Percentiles rank a stretch among this genome's conserved stretches.
Conservation (phyloP, 2,888 invertebrate species). For the Phyllotreta cruciferae region DNA sequence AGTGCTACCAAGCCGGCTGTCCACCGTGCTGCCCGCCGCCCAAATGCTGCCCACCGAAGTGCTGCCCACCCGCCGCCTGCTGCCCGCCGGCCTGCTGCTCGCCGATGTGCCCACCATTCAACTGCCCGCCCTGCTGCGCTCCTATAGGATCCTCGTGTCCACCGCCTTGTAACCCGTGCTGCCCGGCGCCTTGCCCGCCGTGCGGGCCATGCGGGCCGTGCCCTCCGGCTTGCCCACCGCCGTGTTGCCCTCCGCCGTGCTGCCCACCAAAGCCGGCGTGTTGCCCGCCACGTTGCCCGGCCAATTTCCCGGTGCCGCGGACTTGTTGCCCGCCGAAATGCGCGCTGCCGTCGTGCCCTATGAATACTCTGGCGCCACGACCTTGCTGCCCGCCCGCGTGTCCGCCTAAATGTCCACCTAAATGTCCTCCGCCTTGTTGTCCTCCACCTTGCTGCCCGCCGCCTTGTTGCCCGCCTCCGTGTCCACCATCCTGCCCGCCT, state of each 20-base stretch:
- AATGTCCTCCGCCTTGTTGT: background rate
- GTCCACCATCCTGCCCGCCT: background rate
- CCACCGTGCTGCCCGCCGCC: slow-evolving; percentile 1
- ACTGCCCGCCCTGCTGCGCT: background rate
- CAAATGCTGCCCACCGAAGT: background rate
- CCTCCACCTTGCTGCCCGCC: background rate
- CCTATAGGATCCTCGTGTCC: background rate
- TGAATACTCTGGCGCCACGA: no score
- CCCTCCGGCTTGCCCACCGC: background rate
- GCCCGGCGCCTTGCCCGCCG: background rate
- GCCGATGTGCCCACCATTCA: background rate
- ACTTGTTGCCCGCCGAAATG: background rate
- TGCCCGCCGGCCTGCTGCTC: background rate
- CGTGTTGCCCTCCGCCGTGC: background rate
- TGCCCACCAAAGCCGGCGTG: background rate
- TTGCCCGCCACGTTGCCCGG: background rate
- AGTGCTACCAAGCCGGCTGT: background rate
- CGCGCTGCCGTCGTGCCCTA: background rate
- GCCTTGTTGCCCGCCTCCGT: background rate
- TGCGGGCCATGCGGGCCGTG: background rate
- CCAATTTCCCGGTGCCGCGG: no score
- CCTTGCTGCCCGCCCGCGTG: background rate
- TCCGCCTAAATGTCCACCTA: background rate
- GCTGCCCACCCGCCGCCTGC: background rate
- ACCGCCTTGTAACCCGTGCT: background rate